Evolutionary conservation across 2,113 vertebrate genomes (phyloP).

Genomic region (Acrocephalus kingi): DNA sequence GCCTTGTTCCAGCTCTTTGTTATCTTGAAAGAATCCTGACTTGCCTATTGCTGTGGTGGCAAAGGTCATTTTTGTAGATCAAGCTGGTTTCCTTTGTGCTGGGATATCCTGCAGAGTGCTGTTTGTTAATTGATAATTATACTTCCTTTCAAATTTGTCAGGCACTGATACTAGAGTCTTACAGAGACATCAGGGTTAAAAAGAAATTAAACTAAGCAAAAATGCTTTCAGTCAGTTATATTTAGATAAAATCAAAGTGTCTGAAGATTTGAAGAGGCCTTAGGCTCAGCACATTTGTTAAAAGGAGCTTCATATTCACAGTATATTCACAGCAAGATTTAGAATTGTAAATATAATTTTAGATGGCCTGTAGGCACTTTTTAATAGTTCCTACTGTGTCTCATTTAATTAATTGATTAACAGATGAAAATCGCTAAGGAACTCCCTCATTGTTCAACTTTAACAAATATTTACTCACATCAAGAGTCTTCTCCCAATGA

Average conservation of each 20-base stretch:
- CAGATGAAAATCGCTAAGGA: not conserved
- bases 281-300: not conserved
- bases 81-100: not conserved
- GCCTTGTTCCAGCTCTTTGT: conserved; percentile 13
- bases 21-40: conserved; percentile 26
- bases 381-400: not conserved
- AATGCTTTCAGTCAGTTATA: not conserved
- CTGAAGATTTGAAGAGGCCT: not conserved
- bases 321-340: not conserved
- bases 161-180: not conserved
- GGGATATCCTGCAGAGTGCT: conserved; percentile 4
- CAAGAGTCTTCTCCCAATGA: not conserved
- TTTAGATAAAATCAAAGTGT: not conserved
- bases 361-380: not conserved
- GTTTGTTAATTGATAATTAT: conserved; percentile 20
- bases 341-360: not conserved
- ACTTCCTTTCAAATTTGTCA: conserved; percentile 26
- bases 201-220: not conserved
- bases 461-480: not conserved
- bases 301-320: not conserved
- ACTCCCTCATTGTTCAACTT: not conserved
- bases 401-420: not conserved
- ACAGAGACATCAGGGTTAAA: not conserved
- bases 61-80: conserved; percentile 30
- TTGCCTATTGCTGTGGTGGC: not conserved